These are phyloP conservation scores for Drosophila vallismaia DNA, from an alignment of 2,888 invertebrate genomes.

Conservation along the genomic window DNA sequence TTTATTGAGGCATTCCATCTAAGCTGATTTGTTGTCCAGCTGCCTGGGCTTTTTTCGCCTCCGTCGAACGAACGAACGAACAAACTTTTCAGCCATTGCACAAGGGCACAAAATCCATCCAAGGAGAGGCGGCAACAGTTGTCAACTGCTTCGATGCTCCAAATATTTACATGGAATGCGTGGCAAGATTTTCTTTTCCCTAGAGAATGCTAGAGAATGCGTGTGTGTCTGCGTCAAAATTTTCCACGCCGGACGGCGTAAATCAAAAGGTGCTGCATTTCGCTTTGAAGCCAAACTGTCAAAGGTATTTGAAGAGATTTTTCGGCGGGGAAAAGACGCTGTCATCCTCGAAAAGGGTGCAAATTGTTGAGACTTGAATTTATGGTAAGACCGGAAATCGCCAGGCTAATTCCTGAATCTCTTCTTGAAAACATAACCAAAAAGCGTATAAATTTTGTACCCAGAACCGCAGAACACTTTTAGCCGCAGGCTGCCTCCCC, in stretches of 20 bases:
- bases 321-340: constrained; percentile 13
- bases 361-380: not conserved
- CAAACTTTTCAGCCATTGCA: constrained; percentile 32
- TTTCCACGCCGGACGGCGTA: constrained; percentile 70
- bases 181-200: constrained; percentile 22
- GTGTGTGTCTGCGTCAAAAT: constrained; percentile 53
- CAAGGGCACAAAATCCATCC: constrained; percentile 60
- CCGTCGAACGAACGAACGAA: too few species aligned
- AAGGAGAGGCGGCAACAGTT: constrained; percentile 61
- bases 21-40: constrained; percentile 65
- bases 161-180: constrained; percentile 71
- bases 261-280: constrained; percentile 68
- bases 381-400: not conserved
- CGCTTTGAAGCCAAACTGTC: constrained; percentile 66
- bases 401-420: not conserved
- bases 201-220: constrained; percentile 6
- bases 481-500: constrained; percentile 42
- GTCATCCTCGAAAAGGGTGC: not conserved
- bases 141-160: constrained; percentile 34
- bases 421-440: not conserved
- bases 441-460: not conserved
- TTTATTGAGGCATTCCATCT: constrained; percentile 65
- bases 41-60: constrained; percentile 25
- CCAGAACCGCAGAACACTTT: not conserved
- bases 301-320: constrained; percentile 69